Base-by-base conservation (phyloP, 2,113 vertebrate species). In the Balaenoptera acutorostrata region DNA sequence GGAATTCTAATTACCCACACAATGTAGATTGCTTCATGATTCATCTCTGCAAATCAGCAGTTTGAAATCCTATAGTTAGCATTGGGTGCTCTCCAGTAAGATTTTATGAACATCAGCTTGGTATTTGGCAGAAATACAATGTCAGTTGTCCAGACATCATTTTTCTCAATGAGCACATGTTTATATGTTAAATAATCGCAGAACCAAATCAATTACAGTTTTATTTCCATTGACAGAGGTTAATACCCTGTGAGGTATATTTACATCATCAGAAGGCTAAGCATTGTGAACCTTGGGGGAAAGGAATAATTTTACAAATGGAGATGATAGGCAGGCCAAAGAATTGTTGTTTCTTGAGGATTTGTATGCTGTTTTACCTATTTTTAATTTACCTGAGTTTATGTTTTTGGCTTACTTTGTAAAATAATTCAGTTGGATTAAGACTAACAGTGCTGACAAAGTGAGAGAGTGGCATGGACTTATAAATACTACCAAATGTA, bases 1-100 rank as follows among this genome's bases (percentile, higher is more conserved):
- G 74, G 96, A 80, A 93, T 98, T 98, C 97, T 95, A 97, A 94
- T 98, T 97, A 98, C 84, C 80, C 74, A 85, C 86, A 97, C 85
- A 88, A 64, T 95, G 86, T 92, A 85, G 87, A 89, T 95, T 97
- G 55, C 72, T 96, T 93, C 9, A 12, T 95, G 96, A 98, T 94
- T 98, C 97, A 98, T 98, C 86, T 98, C 93, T 96, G 95, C 91
- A 96, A 92, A 97, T 97, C 96, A 98, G 95, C 96, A 97, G 80
- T 94, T 97, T 98, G 94, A 98, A 94, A 98, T 97, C 97, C 94
- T 96, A 72, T 98, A 82, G 59, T 97, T 98, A 97, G 93, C 98
- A 87, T 27, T 98, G 95, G 96, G 95, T 92, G n/a, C 92, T 98
- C 97, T 98, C 95, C 97, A 98, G 75, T 96, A 97, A 94, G 90